Evolutionary conservation across 2,797 vertebrate genomes (phyloP), one percentile per base, ranked within the genome.

Genomic region (Gallirallus australis): DNA sequence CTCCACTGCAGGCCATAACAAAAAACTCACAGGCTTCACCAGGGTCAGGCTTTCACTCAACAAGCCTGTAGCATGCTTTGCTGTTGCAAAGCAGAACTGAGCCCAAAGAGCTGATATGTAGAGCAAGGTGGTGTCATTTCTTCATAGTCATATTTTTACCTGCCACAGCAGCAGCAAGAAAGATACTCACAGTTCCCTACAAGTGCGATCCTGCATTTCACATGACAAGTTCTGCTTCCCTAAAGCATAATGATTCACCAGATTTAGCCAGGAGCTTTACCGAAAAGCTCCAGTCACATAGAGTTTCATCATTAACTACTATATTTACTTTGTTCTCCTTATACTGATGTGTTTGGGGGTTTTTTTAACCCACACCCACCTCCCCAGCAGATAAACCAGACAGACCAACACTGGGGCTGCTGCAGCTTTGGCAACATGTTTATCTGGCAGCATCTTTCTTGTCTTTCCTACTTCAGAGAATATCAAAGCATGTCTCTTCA

Each of bases 201-300:
- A 45, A 89, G 48, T 12, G 1, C 0, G 2, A 65, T 70, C 27
- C 33, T 70, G 16, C 28, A 33, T 77, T 80, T 82, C 56, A 68
- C 42, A 35, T 0, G 2, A 56, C 30, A 81, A 73, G 60, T 20
- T 60, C 71, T 92, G 33, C 33, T 84, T 89, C 78, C 73, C 52
- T 61, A 90, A 80, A 92, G 78, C 66, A 37, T 18, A 81, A 77
- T 52, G 56, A 89, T 52, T 95, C 53, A 90, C 33, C 45, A 82
- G 12, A 84, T 90, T 79, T 76, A 90, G 48, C 59, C 70, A 88
- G 63, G 12, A 94, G 59, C 47, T 82, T 52, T 73, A 60, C 28
- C 6, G 4, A 84, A 94, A 92, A 60, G 4, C 18, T 85, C 59
- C 71, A 92, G 70, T 53, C 42, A 71, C 42, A 35, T 16, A n/a